These are phyloP conservation scores for Florisuga fusca DNA, from an alignment of 2,797 vertebrate species.

Conservation along the genomic window DNA sequence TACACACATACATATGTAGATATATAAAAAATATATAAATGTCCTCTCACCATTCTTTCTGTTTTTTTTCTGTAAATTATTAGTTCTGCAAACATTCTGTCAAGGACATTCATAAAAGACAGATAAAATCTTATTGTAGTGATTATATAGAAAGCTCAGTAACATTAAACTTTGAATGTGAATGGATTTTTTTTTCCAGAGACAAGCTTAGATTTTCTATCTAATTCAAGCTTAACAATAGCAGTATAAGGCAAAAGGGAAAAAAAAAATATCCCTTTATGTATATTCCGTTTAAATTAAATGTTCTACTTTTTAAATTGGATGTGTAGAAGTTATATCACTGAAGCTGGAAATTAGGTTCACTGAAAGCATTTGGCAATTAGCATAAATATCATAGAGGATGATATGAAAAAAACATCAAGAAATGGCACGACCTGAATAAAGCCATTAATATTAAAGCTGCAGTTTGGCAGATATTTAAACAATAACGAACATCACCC, in stretches of 20 bases:
- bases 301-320: constrained; percentile 62
- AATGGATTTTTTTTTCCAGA: constrained; percentile 28
- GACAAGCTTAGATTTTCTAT: constrained; percentile 59
- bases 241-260: constrained; percentile 12
- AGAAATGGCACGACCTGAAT: constrained; percentile 36
- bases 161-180: constrained; percentile 53
- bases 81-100: neutral
- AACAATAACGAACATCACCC: constrained; percentile 56
- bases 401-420: neutral
- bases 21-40: neutral
- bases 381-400: constrained; percentile 63
- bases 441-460: constrained; percentile 57
- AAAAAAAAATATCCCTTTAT: neutral
- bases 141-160: constrained; percentile 25
- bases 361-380: constrained; percentile 59
- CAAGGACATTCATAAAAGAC: constrained; percentile 50
- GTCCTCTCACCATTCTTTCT: neutral
- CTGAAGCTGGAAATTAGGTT: constrained; percentile 61
- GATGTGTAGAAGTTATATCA: constrained; percentile 49
- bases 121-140: constrained; percentile 39
- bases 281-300: constrained; percentile 64
- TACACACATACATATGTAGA: fast-evolving
- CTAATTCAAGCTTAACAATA: constrained; percentile 53
- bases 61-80: neutral
- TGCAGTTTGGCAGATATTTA: constrained; percentile 44